Evolutionary conservation across 2,888 invertebrate genomes (phyloP), one percentile per base, ranked within the genome.

Genomic region (Dasysyrphus albostriatus): DNA sequence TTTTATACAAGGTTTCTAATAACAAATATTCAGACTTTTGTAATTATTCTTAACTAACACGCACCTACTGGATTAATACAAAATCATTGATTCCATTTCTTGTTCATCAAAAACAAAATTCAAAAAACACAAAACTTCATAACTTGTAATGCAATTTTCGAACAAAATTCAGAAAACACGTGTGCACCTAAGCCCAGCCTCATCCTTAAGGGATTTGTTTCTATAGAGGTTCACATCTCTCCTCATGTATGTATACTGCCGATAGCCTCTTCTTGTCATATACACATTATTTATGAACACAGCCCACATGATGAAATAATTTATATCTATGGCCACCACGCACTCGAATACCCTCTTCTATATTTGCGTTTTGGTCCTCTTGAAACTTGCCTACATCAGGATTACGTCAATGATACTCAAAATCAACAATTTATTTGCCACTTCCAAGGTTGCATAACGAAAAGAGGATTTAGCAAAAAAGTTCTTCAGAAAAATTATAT

Each of bases 401-500:
- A 58, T 37, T 58, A 58, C 58, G 34, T 58, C 6, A 58, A 58
- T 58, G 58, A 58, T 58, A 58, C 58, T 58, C 34, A 37, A 58
- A 58, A 58, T 34, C 58, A 58, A 37, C 58, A 58, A 58, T 19
- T 58, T 58, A 19, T 34, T 58, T n/a, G n/a, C 34, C n/a, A 32
- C 58, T 58, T 37, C 58, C 58, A 58, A 58, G 58, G 9, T 37
- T 58, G 16, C 34, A 16, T 6, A 37, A 37, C 12, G 58, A 5
- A 58, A 3, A 58, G 58, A 37, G 37, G 58, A 19, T 56, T 56
- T 56, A 19, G 16, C 58, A 58, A 44, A 67, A n/a, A 67, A 67
- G 49, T 67, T 67, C 49, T 49, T 61, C 63, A 63, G 39, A 34
- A 37, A 14, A 67, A 49, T 67, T 37, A 67, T 37, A 67, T 49